Evolutionary conservation across 2,797 vertebrate species (phyloP), one percentile per base, ranked within the genome.

Genomic region (Loris lydekkerianus): DNA sequence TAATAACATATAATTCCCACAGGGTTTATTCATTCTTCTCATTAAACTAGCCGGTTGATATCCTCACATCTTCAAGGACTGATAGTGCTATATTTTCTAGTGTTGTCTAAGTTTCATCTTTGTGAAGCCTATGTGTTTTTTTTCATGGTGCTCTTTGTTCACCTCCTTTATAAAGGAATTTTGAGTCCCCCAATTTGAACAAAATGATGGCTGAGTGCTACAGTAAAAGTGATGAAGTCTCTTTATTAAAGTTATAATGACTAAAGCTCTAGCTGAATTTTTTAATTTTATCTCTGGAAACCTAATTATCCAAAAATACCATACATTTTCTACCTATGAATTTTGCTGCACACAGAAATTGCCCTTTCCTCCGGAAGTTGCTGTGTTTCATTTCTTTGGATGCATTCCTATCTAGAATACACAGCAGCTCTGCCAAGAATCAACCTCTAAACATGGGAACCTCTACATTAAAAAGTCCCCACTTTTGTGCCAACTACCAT

Each of bases 401-500:
- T 97, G 96, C 96, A 97, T 94, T 97, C 94, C 96, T 97, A 95
- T 95, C 97, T 97, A 96, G 97, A 43, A 96, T 96, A 97, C 97
- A 98, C 96, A 98, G 98, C 96, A 98, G 96, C 96, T 97, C 95
- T 97, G 93, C 96, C 94, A 97, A 98, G 96, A 97, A 92, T 89
- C 82, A 82, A 73, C 97, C 98, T 97, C 95, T 97, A 86, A 97
- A 97, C 92, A 63, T 70, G 91, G 91, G 91, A 93, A 67, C 86
- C 89, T 97, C 31, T 61, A 53, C 86, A 58, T 70, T 89, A 82
- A 96, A 84, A 98, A 61, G 81, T 96, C 96, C 92, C 97, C 96
- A 77, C 94, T 97, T 96, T 95, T 97, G 97, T 97, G 97, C 98
- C 98, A 98, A 96, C 97, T 96, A 89, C 82, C 40, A 92, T 97